Evolutionary conservation across 1,140 invertebrate genomes (phyloP).

Genomic region (Mactra quadrangularis): DNA sequence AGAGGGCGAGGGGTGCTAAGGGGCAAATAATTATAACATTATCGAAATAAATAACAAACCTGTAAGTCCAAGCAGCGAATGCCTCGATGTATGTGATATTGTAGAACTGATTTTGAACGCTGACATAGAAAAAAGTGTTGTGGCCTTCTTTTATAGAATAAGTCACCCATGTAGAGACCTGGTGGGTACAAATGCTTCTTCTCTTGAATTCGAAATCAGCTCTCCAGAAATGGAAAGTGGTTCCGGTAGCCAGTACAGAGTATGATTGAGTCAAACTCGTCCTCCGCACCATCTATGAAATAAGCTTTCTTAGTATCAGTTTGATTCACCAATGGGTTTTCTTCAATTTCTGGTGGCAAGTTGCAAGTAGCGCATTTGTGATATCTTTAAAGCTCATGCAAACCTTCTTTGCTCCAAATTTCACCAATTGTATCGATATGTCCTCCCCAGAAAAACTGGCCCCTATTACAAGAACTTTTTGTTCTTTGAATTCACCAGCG

Average conservation of each 20-base stretch:
- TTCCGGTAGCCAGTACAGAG: slow-evolving; percentile 55
- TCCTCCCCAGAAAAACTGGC: slow-evolving; percentile 57
- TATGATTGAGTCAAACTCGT: slow-evolving; percentile 55
- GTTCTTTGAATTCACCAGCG: slow-evolving; percentile 51
- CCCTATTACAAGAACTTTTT: slow-evolving; percentile 40
- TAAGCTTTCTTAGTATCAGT: slow-evolving; percentile 12
- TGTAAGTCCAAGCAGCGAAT: slow-evolving; percentile 43
- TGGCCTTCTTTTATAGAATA: slow-evolving; percentile 50
- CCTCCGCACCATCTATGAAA: slow-evolving; percentile 56
- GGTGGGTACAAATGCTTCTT: slow-evolving; percentile 9
- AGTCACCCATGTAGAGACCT: slow-evolving; percentile 49
- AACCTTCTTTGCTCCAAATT: slow-evolving; percentile 40
- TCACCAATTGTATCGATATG: slow-evolving; percentile 48
- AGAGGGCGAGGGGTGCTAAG: too few relatives aligned
- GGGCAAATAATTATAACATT: too few relatives aligned
- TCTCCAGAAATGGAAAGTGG: slow-evolving; percentile 48
- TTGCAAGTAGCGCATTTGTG: too few relatives aligned
- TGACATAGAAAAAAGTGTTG: slow-evolving; percentile 57
- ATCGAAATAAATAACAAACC: slow-evolving; percentile 22
- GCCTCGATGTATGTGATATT: slow-evolving; percentile 60
- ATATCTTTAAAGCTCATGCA: slow-evolving; percentile 57
- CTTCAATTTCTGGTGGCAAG: slow-evolving; percentile 42
- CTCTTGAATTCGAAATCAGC: slow-evolving; percentile 23
- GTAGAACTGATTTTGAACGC: slow-evolving; percentile 57
- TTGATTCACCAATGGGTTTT: slow-evolving; percentile 35